Base-by-base conservation (phyloP, 2,113 vertebrate species). In the Ceyx melanurus region DNA sequence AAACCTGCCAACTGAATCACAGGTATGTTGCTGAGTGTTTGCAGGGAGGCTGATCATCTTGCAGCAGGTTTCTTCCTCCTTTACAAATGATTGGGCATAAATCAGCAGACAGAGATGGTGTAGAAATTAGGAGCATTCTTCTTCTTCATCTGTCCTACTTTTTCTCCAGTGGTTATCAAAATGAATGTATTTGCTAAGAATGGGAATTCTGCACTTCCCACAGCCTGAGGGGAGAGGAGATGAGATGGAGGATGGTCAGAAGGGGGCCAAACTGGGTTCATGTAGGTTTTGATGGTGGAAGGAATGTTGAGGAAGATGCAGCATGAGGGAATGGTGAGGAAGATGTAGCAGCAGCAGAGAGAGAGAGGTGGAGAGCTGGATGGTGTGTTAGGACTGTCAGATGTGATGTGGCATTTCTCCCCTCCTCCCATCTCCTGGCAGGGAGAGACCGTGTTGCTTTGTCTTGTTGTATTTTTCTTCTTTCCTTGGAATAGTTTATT, bases 401-500 rank as follows among this genome's bases (percentile, higher is more conserved):
- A 42, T 87, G 37, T 37, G 37, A 37, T 37, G 18, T 56, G 35
- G 43, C 67, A 5, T 81, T 91, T 95, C 62, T 25, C 31, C 23
- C 23, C 26, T 29, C 70, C 62, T 74, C 40, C 8, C 9, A 0
- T 81, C 81, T 73, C 50, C 78, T 54, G 29, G 42, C 33, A n/a
- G 45, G 48, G 50, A 56, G 19, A 83, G 79, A 29, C 64, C 0
- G 8, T 58, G 31, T 77, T 56, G 26, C 68, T 26, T 76, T 73
- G 51, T 43, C 29, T 54, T 18, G 26, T 13, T 50, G 18, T 37
- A 28, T 94, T 93, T 93, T 94, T 86, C 76, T 88, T 48, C 51
- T 61, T 71, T 35, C 51, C 22, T 61, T 81, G 48, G 70, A 78
- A 86, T 33, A 43, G 56, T 88, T 94, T 86, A 93, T 94, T 90